These are phyloP conservation scores for Cynopterus brachyotis DNA, from an alignment of 2,113 vertebrate genomes.

Conservation along the genomic window DNA sequence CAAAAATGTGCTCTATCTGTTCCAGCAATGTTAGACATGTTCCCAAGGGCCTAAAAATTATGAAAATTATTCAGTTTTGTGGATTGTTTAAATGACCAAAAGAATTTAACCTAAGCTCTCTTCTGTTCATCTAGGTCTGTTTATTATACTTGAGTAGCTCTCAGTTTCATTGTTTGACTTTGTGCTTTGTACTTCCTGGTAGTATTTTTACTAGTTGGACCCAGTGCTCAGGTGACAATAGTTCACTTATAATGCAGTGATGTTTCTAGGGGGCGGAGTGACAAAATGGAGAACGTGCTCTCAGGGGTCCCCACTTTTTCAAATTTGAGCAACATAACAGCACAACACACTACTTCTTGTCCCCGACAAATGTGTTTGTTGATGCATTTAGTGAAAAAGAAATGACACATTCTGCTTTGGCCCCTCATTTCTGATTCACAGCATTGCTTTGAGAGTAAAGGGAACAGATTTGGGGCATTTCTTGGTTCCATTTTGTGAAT, in stretches of 20 bases:
- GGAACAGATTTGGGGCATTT: background rate
- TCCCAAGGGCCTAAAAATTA: background rate
- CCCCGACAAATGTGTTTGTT: background rate
- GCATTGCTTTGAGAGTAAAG: background rate
- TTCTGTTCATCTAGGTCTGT: background rate
- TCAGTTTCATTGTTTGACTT: background rate
- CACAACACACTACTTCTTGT: background rate
- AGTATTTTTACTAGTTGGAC: background rate
- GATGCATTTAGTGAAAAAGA: background rate
- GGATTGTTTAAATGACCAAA: background rate
- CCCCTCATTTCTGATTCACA: background rate
- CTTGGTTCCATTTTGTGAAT: background rate
- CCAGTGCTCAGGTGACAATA: background rate
- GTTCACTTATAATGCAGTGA: background rate
- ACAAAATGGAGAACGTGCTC: background rate
- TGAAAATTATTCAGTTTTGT: background rate
- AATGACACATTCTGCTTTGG: background rate
- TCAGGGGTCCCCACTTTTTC: background rate
- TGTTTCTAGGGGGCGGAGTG: background rate
- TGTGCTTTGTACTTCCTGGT: background rate
- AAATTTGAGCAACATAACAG: background rate
- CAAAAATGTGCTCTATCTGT: background rate
- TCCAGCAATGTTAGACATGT: background rate
- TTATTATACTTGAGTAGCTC: background rate
- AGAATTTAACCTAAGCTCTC: background rate